Conservation (phyloP, 1,140 invertebrate species). For the Parapsyche elsis region DNA sequence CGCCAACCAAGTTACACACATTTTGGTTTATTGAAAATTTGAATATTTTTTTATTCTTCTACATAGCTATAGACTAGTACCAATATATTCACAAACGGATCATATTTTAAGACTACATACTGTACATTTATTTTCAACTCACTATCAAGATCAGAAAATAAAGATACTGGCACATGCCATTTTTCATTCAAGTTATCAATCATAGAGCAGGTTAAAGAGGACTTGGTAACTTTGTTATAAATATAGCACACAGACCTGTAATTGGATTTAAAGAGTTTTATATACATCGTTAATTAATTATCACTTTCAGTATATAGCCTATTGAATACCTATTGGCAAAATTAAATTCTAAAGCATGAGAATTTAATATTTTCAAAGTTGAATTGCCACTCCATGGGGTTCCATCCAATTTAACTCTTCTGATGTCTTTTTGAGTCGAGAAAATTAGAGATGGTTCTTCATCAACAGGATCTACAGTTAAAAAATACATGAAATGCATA, state of each 20-base stretch:
- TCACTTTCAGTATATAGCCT: background rate
- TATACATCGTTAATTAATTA: conserved; percentile 58
- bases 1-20: no score
- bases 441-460: conserved; percentile 68
- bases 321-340: conserved; percentile 50
- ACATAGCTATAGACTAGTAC: no score
- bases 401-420: conserved; percentile 68
- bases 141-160: conserved; percentile 71
- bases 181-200: conserved; percentile 70
- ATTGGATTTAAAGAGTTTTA: conserved; percentile 65
- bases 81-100: no score
- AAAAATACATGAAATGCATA: background rate
- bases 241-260: conserved; percentile 75
- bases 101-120: no score
- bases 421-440: conserved; percentile 68
- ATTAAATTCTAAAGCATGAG: conserved; percentile 67
- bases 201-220: conserved; percentile 70
- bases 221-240: conserved; percentile 69
- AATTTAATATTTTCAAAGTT: conserved; percentile 62
- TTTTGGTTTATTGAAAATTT: no score
- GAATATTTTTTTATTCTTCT: no score
- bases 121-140: conserved; percentile 56
- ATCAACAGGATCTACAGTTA: conserved; percentile 65
- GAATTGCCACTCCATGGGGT: conserved; percentile 63
- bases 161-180: conserved; percentile 69